Percentiles rank a stretch among this genome's conserved stretches.
Conservation (phyloP, 2,888 invertebrate genomes). For the Watsonalla binaria region DNA sequence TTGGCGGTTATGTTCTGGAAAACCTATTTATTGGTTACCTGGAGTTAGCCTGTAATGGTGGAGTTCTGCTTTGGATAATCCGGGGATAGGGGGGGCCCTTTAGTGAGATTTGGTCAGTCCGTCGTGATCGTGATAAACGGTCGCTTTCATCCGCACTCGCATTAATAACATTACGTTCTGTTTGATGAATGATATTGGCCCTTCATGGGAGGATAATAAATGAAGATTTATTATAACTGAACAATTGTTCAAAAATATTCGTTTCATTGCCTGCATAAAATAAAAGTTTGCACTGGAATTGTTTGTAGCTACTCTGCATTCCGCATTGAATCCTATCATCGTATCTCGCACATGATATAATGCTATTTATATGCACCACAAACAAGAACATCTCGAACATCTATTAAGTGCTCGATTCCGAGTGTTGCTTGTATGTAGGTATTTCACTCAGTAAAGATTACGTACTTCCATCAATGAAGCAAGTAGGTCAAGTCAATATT, state of each 20-base stretch:
- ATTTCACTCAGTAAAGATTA: background rate
- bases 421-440: background rate
- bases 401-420: background rate
- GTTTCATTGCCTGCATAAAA: too few relatives aligned
- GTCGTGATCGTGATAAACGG: constrained; percentile 41
- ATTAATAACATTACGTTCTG: constrained; percentile 35
- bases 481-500: background rate
- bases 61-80: constrained; percentile 55
- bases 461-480: background rate
- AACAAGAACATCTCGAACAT: background rate
- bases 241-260: background rate
- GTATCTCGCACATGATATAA: background rate
- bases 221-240: constrained; percentile 8
- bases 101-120: constrained; percentile 27
- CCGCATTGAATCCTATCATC: background rate
- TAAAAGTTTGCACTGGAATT: too few relatives aligned
- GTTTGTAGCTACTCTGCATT: too few relatives aligned
- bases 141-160: constrained; percentile 22
- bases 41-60: constrained; percentile 47
- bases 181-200: constrained; percentile 30
- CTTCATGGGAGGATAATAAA: constrained; percentile 17
- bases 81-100: constrained; percentile 25
- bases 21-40: constrained; percentile 57
- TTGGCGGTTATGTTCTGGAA: constrained; percentile 38
- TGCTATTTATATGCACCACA: too few relatives aligned